Evolutionary conservation across 2,797 vertebrate species (phyloP), one percentile per base, ranked within the genome.

Genomic region (Chromobotia macracanthus): DNA sequence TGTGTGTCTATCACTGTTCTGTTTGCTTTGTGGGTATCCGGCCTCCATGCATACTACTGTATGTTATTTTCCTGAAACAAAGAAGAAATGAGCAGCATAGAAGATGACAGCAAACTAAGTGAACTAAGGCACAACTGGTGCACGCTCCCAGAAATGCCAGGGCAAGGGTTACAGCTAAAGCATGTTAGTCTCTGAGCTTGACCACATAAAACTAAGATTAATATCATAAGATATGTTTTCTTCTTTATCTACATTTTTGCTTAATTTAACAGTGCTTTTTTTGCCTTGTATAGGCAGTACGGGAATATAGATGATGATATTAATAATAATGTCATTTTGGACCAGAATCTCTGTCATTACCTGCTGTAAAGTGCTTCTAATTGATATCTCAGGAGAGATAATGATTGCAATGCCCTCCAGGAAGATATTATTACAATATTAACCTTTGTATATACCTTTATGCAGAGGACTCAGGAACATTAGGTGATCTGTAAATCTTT

Each of bases 371-470:
- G 94, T 94, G 94, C 92, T 94, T 93, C 94, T 94, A 94, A 94
- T 94, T 94, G 94, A 94, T 95, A 94, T 92, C 93, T 93, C 91
- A 92, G 92, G 92, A 94, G 93, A 93, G 93, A 93, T 95, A 95
- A 95, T 93, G 94, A 95, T 94, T 94, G 91, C 92, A 94, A 94
- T 95, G 94, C 94, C 94, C 94, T 95, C 94, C 93, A 95, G 94
- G 92, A 95, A 94, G 92, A 93, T 95, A 95, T 95, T 94, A 95
- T 94, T 94, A 93, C 92, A 93, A 94, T 94, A 95, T 94, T 95
- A 94, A 95, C 94, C 94, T 95, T 95, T 95, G 93, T 95, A 95
- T 95, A 95, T 95, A 94, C 94, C 94, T 94, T 94, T 95, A 95
- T 94, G 92, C 92, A 93, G 92, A 94, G 93, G 93, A 93, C 91